These are phyloP conservation scores for Tinamus major DNA, from an alignment of 2,797 vertebrate genomes.

Conservation along the genomic window DNA sequence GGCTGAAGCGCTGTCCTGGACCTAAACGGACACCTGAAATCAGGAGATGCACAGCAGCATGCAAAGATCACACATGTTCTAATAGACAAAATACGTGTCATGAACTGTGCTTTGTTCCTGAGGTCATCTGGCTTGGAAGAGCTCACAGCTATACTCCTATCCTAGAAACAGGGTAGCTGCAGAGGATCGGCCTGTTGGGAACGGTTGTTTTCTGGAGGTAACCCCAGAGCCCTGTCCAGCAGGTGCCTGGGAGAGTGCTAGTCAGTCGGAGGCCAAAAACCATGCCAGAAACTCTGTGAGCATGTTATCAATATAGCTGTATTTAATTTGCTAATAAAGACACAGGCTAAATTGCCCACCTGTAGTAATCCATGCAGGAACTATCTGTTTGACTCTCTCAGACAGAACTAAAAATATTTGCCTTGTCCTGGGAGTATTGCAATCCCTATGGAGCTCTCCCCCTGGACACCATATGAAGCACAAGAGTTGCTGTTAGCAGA, in stretches of 20 bases:
- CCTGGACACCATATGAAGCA: background rate
- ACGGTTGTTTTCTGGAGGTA: background rate
- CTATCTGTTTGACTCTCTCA: background rate
- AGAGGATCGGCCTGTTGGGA: background rate
- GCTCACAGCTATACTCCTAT: background rate
- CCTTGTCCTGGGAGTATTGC: background rate
- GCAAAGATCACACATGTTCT: background rate
- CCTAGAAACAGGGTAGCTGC: background rate
- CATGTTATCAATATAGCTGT: background rate
- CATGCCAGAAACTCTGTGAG: background rate
- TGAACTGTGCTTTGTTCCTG: background rate
- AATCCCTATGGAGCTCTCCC: background rate
- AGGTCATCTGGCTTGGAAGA: background rate
- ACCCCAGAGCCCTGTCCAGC: background rate
- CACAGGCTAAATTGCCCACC: background rate
- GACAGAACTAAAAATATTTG: rapidly evolving
- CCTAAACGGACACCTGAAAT: background rate
- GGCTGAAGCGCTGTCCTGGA: background rate
- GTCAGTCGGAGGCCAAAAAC: background rate
- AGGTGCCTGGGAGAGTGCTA: background rate
- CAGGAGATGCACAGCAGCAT: background rate
- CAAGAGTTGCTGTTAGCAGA: background rate
- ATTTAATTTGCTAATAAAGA: background rate
- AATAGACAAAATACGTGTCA: background rate
- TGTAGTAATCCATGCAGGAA: background rate